Base-by-base conservation (phyloP, 2,888 invertebrate genomes). In the Cheilosia soror region DNA sequence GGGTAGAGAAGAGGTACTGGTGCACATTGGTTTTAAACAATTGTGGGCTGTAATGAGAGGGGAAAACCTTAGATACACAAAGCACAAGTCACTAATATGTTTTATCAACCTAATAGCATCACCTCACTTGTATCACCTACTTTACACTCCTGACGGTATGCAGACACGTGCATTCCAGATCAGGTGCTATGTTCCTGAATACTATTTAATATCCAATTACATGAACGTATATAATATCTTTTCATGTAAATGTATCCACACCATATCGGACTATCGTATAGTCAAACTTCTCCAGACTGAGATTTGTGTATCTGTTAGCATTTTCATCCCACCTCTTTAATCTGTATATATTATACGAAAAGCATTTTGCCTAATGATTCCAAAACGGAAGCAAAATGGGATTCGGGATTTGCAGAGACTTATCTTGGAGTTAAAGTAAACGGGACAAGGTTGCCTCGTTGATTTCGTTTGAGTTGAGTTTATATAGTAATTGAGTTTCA, bases 321-420 rank as follows among this genome's bases (percentile, higher is more conserved):
- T 20, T 20, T 20, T 20, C 40, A 63, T 31, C 53, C 68, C 27
- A 27, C 7, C 15, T 51, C 57, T 49, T 27, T 20, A 31, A 1
- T 20, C 0, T 20, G 20, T 20, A 20, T 20, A 20, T 20, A 20
- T 20, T 20, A 49, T 49, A 37, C 25, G n/a, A 47, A 65, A 76
- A 58, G 58, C 76, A 42, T 66, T 60, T 37, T 37, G 60, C 65
- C 66, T 68, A 83, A 77, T 77, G 71, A 82, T 82, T 62, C 55
- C 72, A 65, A 83, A 79, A 78, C 63, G 78, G 66, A 84, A 66
- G 65, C 69, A 71, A 71, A 84, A 75, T 80, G 80, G 9, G 69
- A 75, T 80, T 65, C 42, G 53, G 80, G 65, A 80, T 84, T 84
- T 80, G 42, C 71, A 60, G 57, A 55, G 80, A 62, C 69, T 79